phyloP scores from a whole-genome alignment of 2,888 invertebrate species.

The Iselma pallidipennis region DNA sequence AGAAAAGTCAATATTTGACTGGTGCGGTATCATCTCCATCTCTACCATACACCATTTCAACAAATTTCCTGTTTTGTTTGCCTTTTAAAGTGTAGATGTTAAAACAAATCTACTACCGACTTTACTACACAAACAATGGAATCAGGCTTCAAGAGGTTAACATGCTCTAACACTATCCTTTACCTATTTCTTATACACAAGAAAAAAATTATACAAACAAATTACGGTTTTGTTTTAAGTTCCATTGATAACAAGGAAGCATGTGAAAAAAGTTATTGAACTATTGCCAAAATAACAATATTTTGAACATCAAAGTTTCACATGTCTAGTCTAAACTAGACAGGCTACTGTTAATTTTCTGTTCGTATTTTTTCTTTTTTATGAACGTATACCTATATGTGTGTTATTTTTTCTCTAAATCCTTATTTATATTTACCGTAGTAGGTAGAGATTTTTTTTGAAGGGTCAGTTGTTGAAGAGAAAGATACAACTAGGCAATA shows the following conservation, averaged over 20 bases:
- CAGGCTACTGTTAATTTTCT: neutral
- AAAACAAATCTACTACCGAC: conserved; percentile 44
- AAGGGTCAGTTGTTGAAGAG: neutral
- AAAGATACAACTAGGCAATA: neutral
- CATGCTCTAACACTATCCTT: neutral
- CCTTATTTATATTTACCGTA: neutral
- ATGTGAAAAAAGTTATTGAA: too few relatives aligned
- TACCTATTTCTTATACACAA: too few relatives aligned
- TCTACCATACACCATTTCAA: conserved; percentile 25
- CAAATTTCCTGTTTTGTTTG: conserved; percentile 35
- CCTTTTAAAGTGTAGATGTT: conserved; percentile 39
- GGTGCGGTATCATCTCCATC: conserved; percentile 37
- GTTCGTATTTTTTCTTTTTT: neutral
- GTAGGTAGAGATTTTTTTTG: neutral
- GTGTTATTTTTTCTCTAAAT: neutral
- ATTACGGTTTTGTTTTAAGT: too few relatives aligned
- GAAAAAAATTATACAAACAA: neutral
- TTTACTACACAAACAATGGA: conserved; percentile 42
- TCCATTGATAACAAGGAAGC: too few relatives aligned
- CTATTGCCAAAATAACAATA: neutral
- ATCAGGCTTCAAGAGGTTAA: conserved; percentile 8
- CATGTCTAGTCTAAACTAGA: too few relatives aligned
- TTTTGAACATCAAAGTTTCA: too few relatives aligned
- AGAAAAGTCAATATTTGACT: conserved; percentile 44
- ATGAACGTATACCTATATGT: too few relatives aligned